Evolutionary conservation across 1,140 invertebrate genomes (phyloP), one percentile per base, ranked within the genome.

Genomic region (Drosophila pseudoobscura): DNA sequence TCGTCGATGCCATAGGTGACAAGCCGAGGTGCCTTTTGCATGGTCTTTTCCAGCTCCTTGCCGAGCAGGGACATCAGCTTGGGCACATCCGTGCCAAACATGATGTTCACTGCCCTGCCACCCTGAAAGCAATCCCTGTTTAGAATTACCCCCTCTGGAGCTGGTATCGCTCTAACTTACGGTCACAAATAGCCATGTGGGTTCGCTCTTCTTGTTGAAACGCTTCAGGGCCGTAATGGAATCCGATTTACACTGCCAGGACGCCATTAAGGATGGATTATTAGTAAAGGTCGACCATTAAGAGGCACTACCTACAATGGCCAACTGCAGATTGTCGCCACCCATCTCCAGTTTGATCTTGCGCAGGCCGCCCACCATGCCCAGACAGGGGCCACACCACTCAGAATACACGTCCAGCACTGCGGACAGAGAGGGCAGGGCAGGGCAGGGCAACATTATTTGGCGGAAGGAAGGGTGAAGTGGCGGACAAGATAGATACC

Each of bases 381-480:
- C 96, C 58, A 95, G 92, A 82, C 97, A 98, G 1, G 97, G 97
- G 6, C 97, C 97, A 88, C 96, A 96, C 97, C 97, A 98, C 65
- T 97, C 96, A n/a, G 97, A 96, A 92, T 97, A 98, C 26, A 98
- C 94, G 91, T 98, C 97, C 20, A 97, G 93, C 66, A 98, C 97
- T 97, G 87, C 4, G n/a, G 1, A 13, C 35, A 39, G 8, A 39
- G 11, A 13, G 11, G 1, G 13, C 6, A 0, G 11, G 1, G 13
- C 6, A 0, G 11, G 1, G 13, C 6, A 0, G 9, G 7, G 13
- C 5, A 26, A 26, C 24, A 26, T 26, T 26, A 26, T 26, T 26
- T 26, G 24, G 24, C 24, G 24, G 31, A 1, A 0, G 0, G 6
- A 7, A 3, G 17, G 17, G 0, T 0, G 17, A 0, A 17, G 17